Conservation (phyloP, 1,140 invertebrate genomes). For the Drosophila jambulina region DNA sequence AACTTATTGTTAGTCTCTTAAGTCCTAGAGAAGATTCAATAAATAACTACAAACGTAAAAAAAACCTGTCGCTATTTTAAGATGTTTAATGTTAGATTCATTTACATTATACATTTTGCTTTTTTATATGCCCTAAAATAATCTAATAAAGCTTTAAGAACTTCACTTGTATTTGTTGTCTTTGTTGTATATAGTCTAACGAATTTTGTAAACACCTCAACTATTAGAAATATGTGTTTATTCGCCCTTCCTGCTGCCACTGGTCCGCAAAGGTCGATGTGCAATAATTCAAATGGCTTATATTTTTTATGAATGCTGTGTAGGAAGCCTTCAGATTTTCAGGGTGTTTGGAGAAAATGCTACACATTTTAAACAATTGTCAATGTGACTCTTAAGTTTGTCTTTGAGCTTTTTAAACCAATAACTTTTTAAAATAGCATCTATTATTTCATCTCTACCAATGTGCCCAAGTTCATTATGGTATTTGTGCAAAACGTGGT, state of each 20-base stretch:
- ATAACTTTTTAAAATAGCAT: slow-evolving; percentile 50
- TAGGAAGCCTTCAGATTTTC: slow-evolving; percentile 65
- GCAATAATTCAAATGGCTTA: neutral
- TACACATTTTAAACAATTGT: slow-evolving; percentile 70
- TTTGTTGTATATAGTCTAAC: neutral
- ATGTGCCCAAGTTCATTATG: slow-evolving; percentile 9
- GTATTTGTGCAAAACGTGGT: neutral
- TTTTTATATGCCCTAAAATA: neutral
- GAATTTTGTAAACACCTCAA: neutral
- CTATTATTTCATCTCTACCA: slow-evolving; percentile 43
- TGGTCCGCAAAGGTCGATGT: neutral
- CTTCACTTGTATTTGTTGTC: neutral
- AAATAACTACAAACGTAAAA: too few species aligned
- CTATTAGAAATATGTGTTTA: neutral
- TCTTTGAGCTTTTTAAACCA: slow-evolving; percentile 67
- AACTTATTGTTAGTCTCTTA: too few species aligned
- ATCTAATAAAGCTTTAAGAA: too few species aligned
- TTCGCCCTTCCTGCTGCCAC: neutral
- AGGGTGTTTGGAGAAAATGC: slow-evolving; percentile 45
- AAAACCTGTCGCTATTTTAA: too few species aligned
- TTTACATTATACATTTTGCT: too few species aligned
- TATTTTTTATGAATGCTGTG: slow-evolving; percentile 61
- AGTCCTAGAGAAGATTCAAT: too few species aligned
- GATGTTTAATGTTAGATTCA: too few species aligned
- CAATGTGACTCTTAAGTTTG: slow-evolving; percentile 47